Evolutionary conservation across 2,888 invertebrate genomes (phyloP).

Genomic region (Spicauda simplicius): DNA sequence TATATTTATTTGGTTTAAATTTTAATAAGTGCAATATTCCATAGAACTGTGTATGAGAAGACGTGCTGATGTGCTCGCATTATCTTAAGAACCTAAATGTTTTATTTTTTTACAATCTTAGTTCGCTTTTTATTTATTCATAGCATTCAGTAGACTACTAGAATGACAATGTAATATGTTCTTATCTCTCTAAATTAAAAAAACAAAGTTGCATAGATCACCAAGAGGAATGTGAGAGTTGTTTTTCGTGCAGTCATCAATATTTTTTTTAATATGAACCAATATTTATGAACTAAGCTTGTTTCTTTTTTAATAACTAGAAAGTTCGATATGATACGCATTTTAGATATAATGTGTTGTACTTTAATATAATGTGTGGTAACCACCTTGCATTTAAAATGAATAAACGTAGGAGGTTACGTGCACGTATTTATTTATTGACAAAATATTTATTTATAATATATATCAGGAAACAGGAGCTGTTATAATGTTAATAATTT

Average conservation of each 20-base stretch:
- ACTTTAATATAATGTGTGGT: too few relatives aligned
- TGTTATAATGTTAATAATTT: slow-evolving; percentile 3
- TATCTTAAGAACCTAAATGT: too few relatives aligned
- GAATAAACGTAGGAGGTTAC: not conserved
- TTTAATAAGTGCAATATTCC: slow-evolving; percentile 31
- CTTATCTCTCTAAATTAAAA: too few relatives aligned
- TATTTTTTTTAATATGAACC: too few relatives aligned
- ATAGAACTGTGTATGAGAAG: not conserved
- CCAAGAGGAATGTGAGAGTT: not conserved
- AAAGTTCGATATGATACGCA: too few relatives aligned
- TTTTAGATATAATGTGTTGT: too few relatives aligned
- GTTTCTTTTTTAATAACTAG: too few relatives aligned
- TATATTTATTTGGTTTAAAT: slow-evolving; percentile 28
- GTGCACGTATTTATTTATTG: not conserved
- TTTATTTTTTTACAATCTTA: not conserved
- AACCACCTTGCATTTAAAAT: too few relatives aligned
- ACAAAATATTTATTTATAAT: not conserved
- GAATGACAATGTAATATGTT: too few relatives aligned
- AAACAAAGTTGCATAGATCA: not conserved
- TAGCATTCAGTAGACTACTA: not conserved
- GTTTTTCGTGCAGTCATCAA: too few relatives aligned
- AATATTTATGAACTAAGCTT: too few relatives aligned
- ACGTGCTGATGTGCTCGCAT: not conserved
- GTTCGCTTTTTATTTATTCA: not conserved
- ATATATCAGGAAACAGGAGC: slow-evolving; percentile 1